Base-by-base conservation (phyloP, 1,140 invertebrate genomes). In the Nasonia longicornis region DNA sequence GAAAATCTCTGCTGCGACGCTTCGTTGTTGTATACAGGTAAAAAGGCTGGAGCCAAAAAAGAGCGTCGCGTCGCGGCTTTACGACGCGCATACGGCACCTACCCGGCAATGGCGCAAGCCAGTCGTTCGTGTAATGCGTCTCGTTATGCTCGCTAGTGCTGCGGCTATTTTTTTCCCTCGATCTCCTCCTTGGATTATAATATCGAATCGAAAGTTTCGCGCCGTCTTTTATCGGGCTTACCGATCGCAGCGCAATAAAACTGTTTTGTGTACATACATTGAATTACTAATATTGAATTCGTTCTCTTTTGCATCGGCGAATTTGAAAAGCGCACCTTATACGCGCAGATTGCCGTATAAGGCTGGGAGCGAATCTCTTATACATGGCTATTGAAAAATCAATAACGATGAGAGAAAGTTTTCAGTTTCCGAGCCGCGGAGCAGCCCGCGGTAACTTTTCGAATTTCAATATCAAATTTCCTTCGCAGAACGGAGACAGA, bases 341-440 rank as follows among this genome's bases (percentile, higher is more conserved):
- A 67, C 22, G 64, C 26, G 64, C 26, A 67, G 64, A 67, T 67
- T 31, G 64, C 8, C 22, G 29, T 35, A 35, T 35, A 22, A 11
- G 11, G 26, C 22, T 26, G 26, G 64, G 64, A 11, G 64, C 26
- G 26, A 29, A 2, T 58, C 8, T n/a, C 64, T 31, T 35, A 16
- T 20, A n/a, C 16, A 72, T n/a, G 52, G 52, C 31, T 35, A 35
- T 48, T 42, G 42, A 72, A 75, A 75, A 75, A 75, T 75, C 73
- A 31, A 75, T 75, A 75, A 16, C 22, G 45, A 75, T 75, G 45
- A 75, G 29, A 75, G 29, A 75, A 75, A 75, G 45, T 75, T 75
- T 63, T 75, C 38, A 42, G 20, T 71, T n/a, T 22, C 70, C 70
- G 10, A n/a, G 35, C 20, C 16, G 35, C 70, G 4, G 31, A 35